Evolutionary conservation across 2,888 invertebrate species (phyloP).

Genomic region (Acheta domesticus): DNA sequence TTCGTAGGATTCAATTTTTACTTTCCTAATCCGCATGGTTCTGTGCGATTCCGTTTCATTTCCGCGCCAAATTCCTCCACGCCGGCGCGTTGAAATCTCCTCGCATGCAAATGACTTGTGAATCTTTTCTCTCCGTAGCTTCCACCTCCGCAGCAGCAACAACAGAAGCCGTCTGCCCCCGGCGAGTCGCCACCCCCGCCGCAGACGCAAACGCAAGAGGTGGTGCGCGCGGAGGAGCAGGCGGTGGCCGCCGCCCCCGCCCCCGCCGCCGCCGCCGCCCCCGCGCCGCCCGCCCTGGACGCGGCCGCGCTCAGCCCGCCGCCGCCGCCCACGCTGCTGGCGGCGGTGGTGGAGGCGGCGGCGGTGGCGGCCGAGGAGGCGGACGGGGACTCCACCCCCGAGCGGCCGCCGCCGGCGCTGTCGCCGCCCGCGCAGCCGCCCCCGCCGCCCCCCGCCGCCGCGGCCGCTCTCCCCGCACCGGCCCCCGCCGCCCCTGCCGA

Average conservation of each 20-base stretch:
- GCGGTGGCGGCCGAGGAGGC: conserved; percentile 30
- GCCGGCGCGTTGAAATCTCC: too few species aligned
- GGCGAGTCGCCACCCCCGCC: not conserved
- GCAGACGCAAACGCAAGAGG: not conserved
- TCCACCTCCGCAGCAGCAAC: not conserved
- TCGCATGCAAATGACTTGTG: too few species aligned
- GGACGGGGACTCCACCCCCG: conserved; percentile 28
- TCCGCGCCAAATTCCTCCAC: too few species aligned
- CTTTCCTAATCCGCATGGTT: too few species aligned
- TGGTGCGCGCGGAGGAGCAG: too few species aligned
- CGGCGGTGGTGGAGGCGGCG: conserved; percentile 34
- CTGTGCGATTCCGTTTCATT: too few species aligned
- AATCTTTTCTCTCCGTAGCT: conserved; percentile 23
- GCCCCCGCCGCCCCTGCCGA: conserved; percentile 42
- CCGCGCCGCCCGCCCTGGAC: not conserved
- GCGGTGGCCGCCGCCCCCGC: not conserved
- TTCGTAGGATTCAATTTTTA: too few species aligned
- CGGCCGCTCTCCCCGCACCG: conserved; percentile 44
- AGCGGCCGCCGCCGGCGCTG: conserved; percentile 43
- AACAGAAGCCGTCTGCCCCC: not conserved
- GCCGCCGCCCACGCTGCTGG: conserved; percentile 56
- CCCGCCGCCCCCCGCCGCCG: conserved; percentile 43
- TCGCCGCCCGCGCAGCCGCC: conserved; percentile 43
- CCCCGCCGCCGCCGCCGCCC: not conserved
- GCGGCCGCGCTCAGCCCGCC: conserved; percentile 47